Conservation (phyloP, 1,140 invertebrate genomes). For the Penaeus vannamei region DNA sequence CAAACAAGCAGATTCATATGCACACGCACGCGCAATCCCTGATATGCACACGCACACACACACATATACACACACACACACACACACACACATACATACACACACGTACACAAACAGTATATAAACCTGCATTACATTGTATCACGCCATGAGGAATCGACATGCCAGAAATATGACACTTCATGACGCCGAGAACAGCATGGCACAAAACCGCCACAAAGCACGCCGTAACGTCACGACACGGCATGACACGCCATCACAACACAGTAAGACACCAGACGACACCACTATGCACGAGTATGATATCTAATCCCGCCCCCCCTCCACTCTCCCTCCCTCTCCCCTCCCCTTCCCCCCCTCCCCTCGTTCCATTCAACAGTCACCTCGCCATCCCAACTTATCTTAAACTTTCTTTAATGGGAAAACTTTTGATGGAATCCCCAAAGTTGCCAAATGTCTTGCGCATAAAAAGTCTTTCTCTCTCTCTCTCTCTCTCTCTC, state of each 20-base stretch:
- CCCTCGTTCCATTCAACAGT: background rate
- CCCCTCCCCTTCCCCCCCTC: too few relatives aligned
- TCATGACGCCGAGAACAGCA: too few relatives aligned
- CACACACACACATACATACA: background rate
- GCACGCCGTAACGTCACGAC: too few relatives aligned
- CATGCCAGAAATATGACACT: too few relatives aligned
- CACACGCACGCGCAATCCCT: background rate
- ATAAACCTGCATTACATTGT: background rate
- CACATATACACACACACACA: background rate
- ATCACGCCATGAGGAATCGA: background rate
- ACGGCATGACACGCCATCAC: too few relatives aligned
- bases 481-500: constrained; percentile 20
- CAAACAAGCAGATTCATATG: background rate
- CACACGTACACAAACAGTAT: background rate
- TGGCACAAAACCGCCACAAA: too few relatives aligned
- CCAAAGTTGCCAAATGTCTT: too few relatives aligned
- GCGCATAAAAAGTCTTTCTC: background rate
- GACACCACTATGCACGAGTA: too few relatives aligned
- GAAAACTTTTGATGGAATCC: constrained; percentile 43
- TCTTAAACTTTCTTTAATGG: constrained; percentile 28
- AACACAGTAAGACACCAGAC: too few relatives aligned
- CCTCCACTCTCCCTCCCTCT: too few relatives aligned
- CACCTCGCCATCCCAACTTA: constrained; percentile 13
- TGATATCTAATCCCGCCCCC: too few relatives aligned
- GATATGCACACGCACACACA: background rate